These are phyloP conservation scores for Epirrhoe tristata DNA, from an alignment of 2,888 invertebrate species.

Conservation along the genomic window DNA sequence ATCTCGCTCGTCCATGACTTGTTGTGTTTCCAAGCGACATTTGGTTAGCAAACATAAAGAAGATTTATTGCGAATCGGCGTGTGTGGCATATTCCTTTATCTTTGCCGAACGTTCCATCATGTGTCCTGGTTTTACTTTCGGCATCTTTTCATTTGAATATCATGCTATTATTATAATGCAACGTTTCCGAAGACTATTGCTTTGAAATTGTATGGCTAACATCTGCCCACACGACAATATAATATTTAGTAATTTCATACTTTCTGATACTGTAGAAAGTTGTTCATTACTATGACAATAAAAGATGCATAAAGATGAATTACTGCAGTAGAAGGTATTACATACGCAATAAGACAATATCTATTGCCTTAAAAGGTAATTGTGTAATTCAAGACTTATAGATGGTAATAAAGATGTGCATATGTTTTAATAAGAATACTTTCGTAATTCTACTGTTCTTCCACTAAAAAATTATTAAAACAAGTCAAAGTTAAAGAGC, in stretches of 20 bases:
- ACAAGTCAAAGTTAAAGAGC: too few relatives aligned
- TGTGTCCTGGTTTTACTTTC: constrained; percentile 41
- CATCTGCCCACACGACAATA: constrained; percentile 9
- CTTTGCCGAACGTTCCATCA: constrained; percentile 54
- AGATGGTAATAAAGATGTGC: constrained; percentile 39
- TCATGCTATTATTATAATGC: constrained; percentile 10
- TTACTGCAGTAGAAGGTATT: constrained; percentile 31
- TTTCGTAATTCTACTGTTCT: constrained; percentile 39
- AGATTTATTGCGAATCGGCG: constrained; percentile 75
- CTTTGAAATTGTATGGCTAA: constrained; percentile 4
- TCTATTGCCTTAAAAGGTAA: constrained; percentile 38
- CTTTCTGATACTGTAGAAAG: constrained; percentile 5
- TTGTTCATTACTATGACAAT: constrained; percentile 3
- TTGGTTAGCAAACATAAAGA: constrained; percentile 76
- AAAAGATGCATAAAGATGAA: constrained; percentile 24
- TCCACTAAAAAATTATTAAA: constrained; percentile 17
- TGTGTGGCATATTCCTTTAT: constrained; percentile 66
- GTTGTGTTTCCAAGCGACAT: constrained; percentile 73
- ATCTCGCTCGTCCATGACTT: constrained; percentile 62
- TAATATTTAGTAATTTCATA: constrained; percentile 10
- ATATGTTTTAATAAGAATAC: constrained; percentile 35
- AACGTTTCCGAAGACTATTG: constrained; percentile 3
- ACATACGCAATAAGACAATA: constrained; percentile 41
- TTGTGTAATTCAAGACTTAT: constrained; percentile 41
- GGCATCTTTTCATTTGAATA: constrained; percentile 30